phyloP scores from a whole-genome alignment of 2,113 vertebrate species.

The Maylandia zebra region DNA sequence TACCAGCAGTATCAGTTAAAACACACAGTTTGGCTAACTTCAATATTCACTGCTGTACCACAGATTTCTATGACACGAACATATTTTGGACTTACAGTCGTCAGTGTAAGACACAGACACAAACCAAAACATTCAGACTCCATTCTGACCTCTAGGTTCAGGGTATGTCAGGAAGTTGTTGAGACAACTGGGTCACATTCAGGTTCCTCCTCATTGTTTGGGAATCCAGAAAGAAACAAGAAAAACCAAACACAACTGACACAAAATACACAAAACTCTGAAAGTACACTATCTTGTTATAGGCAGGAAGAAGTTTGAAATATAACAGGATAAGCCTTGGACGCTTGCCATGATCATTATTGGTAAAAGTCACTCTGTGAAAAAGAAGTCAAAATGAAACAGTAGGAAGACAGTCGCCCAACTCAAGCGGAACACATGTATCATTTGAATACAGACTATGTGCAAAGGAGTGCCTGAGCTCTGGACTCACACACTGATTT shows the following conservation, averaged over 20 bases:
- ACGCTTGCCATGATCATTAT: constrained; percentile 11
- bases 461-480: neutral
- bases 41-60: neutral
- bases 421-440: neutral
- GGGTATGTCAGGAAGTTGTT: constrained; percentile 46
- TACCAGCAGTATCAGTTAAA: neutral
- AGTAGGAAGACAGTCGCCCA: neutral
- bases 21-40: neutral
- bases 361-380: neutral
- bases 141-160: constrained; percentile 9
- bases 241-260: constrained; percentile 10
- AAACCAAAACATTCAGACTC: neutral
- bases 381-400: neutral
- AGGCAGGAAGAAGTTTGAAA: constrained; percentile 22
- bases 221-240: constrained; percentile 15
- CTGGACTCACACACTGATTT: neutral
- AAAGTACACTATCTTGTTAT: constrained; percentile 10
- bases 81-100: neutral
- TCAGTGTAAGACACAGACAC: neutral
- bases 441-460: neutral
- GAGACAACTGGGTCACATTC: constrained; percentile 35
- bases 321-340: constrained; percentile 46
- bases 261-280: constrained; percentile 21
- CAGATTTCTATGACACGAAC: neutral
- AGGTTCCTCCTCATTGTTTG: constrained; percentile 54